Percentiles rank a stretch among this genome's conserved stretches.
phyloP scores from a whole-genome alignment of 2,888 invertebrate genomes.

The Zaprionus lineosus region DNA sequence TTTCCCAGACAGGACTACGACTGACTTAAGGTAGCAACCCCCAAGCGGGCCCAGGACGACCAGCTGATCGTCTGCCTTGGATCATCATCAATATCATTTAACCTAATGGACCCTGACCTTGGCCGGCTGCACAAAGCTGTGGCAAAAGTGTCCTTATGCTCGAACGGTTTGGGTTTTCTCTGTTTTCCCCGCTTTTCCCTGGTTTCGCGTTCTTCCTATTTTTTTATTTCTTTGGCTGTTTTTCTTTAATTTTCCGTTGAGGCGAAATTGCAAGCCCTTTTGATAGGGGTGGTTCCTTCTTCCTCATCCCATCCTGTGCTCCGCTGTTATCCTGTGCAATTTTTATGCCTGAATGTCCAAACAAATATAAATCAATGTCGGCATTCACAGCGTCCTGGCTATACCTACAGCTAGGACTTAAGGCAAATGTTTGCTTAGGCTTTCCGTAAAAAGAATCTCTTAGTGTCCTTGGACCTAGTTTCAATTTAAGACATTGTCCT shows the following conservation, averaged over 20 bases:
- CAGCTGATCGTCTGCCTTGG: slow-evolving; percentile 52
- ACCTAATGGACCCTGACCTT: slow-evolving; percentile 81
- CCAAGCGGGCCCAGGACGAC: slow-evolving; percentile 25
- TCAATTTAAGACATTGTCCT: too few relatives aligned
- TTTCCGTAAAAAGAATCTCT: too few relatives aligned
- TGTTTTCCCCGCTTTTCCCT: too few relatives aligned
- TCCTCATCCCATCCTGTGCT: not conserved
- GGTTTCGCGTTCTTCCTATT: slow-evolving; percentile 14
- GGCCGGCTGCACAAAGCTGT: slow-evolving; percentile 71
- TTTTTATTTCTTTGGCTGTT: slow-evolving; percentile 32
- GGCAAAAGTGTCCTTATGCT: slow-evolving; percentile 76
- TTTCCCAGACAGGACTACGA: slow-evolving; percentile 32
- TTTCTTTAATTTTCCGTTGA: slow-evolving; percentile 57
- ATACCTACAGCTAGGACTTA: not conserved
- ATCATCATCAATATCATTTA: slow-evolving; percentile 76
- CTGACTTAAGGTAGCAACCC: slow-evolving; percentile 40
- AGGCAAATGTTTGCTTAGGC: slow-evolving; percentile 47
- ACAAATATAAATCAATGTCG: slow-evolving; percentile 73
- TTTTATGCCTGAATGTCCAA: slow-evolving; percentile 65
- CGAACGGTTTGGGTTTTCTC: slow-evolving; percentile 43
- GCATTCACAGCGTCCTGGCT: slow-evolving; percentile 9
- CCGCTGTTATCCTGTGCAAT: slow-evolving; percentile 26
- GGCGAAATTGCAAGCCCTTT: slow-evolving; percentile 42
- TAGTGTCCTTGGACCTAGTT: too few relatives aligned
- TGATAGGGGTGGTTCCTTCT: slow-evolving; percentile 48